Conservation (phyloP, 2,888 invertebrate species). For the Phania funesta region DNA sequence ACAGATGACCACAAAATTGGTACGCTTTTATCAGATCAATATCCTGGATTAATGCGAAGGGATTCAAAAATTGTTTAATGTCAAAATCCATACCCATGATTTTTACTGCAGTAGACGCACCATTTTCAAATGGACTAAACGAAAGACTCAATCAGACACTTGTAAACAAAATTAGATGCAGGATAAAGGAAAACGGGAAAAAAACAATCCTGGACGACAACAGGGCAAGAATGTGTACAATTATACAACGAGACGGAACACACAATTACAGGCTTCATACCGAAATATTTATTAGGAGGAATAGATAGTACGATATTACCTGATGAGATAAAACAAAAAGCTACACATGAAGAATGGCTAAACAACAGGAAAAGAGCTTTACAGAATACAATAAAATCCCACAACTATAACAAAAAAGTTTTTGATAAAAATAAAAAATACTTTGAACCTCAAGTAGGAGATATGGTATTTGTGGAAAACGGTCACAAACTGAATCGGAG, state of each 20-base stretch:
- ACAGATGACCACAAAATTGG: constrained; percentile 66
- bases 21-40: constrained; percentile 70
- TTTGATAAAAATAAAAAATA: constrained; percentile 49
- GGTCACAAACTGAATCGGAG: constrained; percentile 59
- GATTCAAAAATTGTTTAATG: constrained; percentile 71
- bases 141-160: constrained; percentile 62
- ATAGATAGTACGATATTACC: constrained; percentile 44
- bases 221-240: constrained; percentile 50
- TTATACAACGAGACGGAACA: constrained; percentile 59
- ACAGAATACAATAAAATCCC: too few species aligned
- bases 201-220: constrained; percentile 54
- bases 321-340: constrained; percentile 46
- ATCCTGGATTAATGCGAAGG: constrained; percentile 73
- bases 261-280: constrained; percentile 52
- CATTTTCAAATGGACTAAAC: constrained; percentile 63
- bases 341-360: constrained; percentile 31
- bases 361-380: constrained; percentile 37
- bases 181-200: constrained; percentile 51
- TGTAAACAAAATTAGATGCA: constrained; percentile 64
- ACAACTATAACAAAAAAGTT: constrained; percentile 51
- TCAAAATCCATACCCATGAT: constrained; percentile 59
- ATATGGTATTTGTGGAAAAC: constrained; percentile 59
- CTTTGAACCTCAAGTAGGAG: constrained; percentile 41
- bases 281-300: constrained; percentile 57
- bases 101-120: constrained; percentile 62